phyloP scores from a whole-genome alignment of 1,140 invertebrate species.

The Theocolax elegans region DNA sequence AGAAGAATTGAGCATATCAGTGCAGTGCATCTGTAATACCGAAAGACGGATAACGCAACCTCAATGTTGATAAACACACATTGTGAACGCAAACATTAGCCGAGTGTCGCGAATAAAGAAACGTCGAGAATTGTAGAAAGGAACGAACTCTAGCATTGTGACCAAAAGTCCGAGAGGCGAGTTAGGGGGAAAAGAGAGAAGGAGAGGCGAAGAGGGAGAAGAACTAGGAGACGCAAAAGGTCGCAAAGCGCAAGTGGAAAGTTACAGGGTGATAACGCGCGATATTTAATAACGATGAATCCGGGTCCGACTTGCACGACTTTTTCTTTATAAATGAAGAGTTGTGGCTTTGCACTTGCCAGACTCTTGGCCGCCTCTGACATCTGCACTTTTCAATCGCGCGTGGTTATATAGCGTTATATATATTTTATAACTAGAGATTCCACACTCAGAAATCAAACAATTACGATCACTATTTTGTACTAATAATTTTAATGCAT shows the following conservation, averaged over 20 bases:
- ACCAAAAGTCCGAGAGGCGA: neutral
- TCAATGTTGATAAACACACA: conserved; percentile 34
- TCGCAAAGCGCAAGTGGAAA: conserved; percentile 49
- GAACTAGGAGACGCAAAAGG: conserved; percentile 27
- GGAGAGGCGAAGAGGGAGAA: neutral
- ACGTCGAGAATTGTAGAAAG: neutral
- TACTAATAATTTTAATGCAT: too few species aligned
- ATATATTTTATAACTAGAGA: too few species aligned
- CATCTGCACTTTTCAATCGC: too few species aligned
- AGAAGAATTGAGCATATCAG: too few species aligned
- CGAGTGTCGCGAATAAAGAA: conserved; percentile 22
- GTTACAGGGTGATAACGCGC: conserved; percentile 48
- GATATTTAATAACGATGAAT: conserved; percentile 34
- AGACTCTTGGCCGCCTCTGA: conserved; percentile 45
- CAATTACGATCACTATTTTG: too few species aligned
- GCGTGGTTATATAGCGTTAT: too few species aligned
- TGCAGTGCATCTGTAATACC: too few species aligned
- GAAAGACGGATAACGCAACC: neutral
- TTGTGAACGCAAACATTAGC: neutral
- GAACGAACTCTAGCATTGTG: neutral
- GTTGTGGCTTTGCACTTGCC: conserved; percentile 9
- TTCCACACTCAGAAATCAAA: too few species aligned
- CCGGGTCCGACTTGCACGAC: too few species aligned
- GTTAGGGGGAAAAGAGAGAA: neutral
- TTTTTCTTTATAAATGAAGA: neutral